Conservation (phyloP, 2,888 invertebrate genomes). For the Coremacera marginata region DNA sequence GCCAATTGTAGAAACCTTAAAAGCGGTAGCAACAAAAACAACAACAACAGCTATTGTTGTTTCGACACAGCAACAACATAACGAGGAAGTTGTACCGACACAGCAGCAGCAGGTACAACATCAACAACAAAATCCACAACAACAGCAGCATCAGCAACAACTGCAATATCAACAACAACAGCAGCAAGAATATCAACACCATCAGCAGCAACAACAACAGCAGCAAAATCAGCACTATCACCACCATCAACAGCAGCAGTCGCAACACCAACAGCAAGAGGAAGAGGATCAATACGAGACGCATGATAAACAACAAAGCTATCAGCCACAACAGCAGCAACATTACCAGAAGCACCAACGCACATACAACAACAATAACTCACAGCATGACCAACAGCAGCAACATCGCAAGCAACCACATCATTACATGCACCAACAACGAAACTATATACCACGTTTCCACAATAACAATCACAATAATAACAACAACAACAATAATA, state of each 20-base stretch:
- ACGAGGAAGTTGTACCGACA: not conserved
- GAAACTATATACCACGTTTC: conserved; percentile 38
- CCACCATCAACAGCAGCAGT: conserved; percentile 48
- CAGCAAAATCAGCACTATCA: conserved; percentile 47
- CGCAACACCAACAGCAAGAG: conserved; percentile 51
- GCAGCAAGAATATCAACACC: conserved; percentile 14
- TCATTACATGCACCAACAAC: conserved; percentile 45
- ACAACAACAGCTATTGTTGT: conserved; percentile 35
- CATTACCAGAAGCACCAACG: conserved; percentile 34
- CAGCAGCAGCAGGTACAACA: conserved; percentile 42
- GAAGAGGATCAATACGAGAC: conserved; percentile 49
- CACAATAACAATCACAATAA: conserved; percentile 41
- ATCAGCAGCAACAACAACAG: conserved; percentile 48
- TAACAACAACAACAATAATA: conserved; percentile 39
- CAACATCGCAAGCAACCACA: conserved; percentile 46
- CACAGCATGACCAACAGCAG: conserved; percentile 40
- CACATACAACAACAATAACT: not conserved
- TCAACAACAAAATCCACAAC: conserved; percentile 41
- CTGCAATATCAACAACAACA: conserved; percentile 14
- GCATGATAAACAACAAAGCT: conserved; percentile 48
- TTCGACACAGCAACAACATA: conserved; percentile 44
- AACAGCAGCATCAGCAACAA: conserved; percentile 10
- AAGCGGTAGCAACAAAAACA: conserved; percentile 32
- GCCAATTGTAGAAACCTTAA: conserved; percentile 28
- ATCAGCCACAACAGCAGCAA: conserved; percentile 53